Percentiles rank a stretch among this genome's conserved stretches.
Conservation (phyloP, 2,113 vertebrate genomes). For the Pedetes capensis region DNA sequence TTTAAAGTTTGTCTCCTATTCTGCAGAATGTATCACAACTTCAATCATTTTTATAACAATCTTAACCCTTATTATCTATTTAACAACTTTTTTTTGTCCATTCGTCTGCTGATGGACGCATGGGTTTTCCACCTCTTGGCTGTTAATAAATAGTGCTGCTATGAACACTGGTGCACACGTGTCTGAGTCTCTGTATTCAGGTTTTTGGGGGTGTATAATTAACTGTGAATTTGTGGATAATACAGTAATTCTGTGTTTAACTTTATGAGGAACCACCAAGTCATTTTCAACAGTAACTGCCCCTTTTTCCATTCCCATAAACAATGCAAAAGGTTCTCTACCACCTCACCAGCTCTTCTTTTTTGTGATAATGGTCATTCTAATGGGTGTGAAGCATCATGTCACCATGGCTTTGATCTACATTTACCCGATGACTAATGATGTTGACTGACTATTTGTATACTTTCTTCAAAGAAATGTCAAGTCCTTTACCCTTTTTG, state of each 20-base stretch:
- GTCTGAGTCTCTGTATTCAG: background rate
- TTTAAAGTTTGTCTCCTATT: too few relatives aligned
- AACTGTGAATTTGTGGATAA: background rate
- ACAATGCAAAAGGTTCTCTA: background rate
- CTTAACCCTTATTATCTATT: too few relatives aligned
- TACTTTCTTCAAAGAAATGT: too few relatives aligned
- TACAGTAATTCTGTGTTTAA: background rate
- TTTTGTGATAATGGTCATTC: background rate
- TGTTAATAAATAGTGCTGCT: background rate
- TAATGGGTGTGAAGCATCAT: background rate
- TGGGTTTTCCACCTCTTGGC: background rate
- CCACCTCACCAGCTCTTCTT: background rate
- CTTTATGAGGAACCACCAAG: background rate
- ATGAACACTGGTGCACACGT: background rate
- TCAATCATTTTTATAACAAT: too few relatives aligned
- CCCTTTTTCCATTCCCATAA: background rate
- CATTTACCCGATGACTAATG: too few relatives aligned
- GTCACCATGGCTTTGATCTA: background rate
- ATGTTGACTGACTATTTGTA: too few relatives aligned
- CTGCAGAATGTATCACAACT: too few relatives aligned
- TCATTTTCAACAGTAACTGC: background rate
- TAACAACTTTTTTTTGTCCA: too few relatives aligned
- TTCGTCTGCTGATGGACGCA: rapidly evolving
- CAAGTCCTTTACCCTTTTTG: too few relatives aligned
- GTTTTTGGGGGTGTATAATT: background rate